Evolutionary conservation across 2,797 vertebrate species (phyloP), one percentile per base, ranked within the genome.

Genomic region (Aplochiton taeniatus): DNA sequence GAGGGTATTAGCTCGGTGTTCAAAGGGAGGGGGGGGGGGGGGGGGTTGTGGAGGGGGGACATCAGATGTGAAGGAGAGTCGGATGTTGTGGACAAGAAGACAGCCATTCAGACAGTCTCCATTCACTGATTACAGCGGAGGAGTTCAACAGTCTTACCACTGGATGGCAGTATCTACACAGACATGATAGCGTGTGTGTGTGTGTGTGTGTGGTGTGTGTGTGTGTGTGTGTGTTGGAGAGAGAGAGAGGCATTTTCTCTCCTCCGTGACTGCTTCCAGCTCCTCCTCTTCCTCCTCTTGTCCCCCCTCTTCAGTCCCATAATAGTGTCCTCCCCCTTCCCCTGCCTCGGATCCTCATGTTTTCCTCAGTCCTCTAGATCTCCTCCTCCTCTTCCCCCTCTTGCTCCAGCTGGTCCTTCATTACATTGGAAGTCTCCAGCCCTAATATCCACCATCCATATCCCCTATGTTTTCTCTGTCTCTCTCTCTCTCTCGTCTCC

Each of bases 131-230:
- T 0, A 7, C 11, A 19, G 19, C 5, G 10, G 5, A 10, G 4
- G 1, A 12, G 46, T 16, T 8, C 46, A 20, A 8, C 11, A n/a
- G 53, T 16, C 19, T 7, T 1, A 3, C 60, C 70, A 68, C 54
- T 68, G 68, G 70, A 49, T 42, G 70, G 70, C 60, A 49, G n/a
- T 67, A 17, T 59, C 13, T 47, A 62, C 65, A 47, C 55, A 58
- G n/a, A 10, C 45, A 63, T 20, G 52, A 14, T 13, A 43, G n/a
- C 1, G 17, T 19, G 62, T 53, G 50, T 16, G 60, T 42, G 60
- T n/a, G 20, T 42, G 11, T 51, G 47, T 16, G 18, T 50, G 19
- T 41, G 47, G 57, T 17, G n/a, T 18, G 42, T 47, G 53, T 20
- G 41, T 65, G 11, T 13, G 7, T 50, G 19, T 50, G 60, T 41